phyloP scores from a whole-genome alignment of 2,797 vertebrate species.

The Pseudomugil tenellus region DNA sequence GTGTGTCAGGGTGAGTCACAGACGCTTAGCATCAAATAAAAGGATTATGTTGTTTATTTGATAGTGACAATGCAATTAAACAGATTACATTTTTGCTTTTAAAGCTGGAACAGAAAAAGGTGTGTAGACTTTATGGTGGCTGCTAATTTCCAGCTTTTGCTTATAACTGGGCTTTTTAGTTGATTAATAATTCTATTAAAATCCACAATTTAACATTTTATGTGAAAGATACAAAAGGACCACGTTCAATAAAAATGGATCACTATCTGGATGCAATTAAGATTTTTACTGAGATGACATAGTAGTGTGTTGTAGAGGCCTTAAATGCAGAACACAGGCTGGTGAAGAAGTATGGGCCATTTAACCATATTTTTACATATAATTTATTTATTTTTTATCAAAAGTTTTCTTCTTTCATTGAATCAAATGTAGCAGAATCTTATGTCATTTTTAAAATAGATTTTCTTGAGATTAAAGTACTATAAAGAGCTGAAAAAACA shows the following conservation, averaged over 20 bases:
- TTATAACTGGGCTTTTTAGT: conserved; percentile 54
- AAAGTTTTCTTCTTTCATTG: too few species aligned
- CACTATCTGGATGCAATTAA: background rate
- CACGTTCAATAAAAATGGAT: background rate
- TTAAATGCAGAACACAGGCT: too few species aligned
- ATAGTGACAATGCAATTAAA: conserved; percentile 51
- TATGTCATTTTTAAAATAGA: too few species aligned
- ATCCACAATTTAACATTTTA: conserved; percentile 9
- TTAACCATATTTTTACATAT: too few species aligned
- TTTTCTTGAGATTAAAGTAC: too few species aligned
- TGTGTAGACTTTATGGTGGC: conserved; percentile 36
- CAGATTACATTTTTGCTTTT: conserved; percentile 54
- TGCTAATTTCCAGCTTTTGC: conserved; percentile 20
- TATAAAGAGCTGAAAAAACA: background rate
- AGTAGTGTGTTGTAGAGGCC: too few species aligned
- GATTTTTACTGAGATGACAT: too few species aligned
- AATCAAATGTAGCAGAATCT: too few species aligned
- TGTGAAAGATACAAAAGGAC: background rate
- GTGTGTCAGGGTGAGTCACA: conserved; percentile 6
- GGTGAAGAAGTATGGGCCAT: too few species aligned
- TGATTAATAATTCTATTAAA: conserved; percentile 34
- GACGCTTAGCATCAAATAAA: conserved; percentile 47
- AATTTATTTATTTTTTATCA: too few species aligned
- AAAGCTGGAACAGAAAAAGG: conserved; percentile 27
- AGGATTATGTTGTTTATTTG: conserved; percentile 26